Evolutionary conservation across 2,888 invertebrate species (phyloP), one percentile per base, ranked within the genome.

Genomic region (Orchestes rusci): DNA sequence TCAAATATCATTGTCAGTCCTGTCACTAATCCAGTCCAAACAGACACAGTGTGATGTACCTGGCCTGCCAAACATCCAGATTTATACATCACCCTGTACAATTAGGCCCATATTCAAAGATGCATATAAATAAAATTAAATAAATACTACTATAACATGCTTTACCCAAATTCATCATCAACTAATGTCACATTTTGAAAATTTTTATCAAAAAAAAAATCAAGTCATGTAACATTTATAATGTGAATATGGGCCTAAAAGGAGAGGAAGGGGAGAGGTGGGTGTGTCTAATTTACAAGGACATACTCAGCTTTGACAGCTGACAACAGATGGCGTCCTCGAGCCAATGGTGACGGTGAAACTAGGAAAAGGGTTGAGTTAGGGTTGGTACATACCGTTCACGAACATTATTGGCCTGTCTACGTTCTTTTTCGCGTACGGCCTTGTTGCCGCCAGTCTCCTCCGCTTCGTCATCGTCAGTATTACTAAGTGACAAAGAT

Each of bases 331-430:
- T n/a, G n/a, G n/a, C n/a, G n/a, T n/a, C n/a, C n/a, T n/a, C n/a
- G n/a, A n/a, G n/a, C n/a, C n/a, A n/a, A n/a, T n/a, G n/a, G n/a
- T n/a, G n/a, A n/a, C n/a, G n/a, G n/a, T n/a, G n/a, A n/a, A n/a
- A n/a, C n/a, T n/a, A n/a, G 28, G 28, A 34, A 5, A 30, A 27
- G 31, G 34, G 16, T 17, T 19, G 23, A 16, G 39, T 47, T 42
- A 39, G 42, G 42, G 27, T 44, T 28, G 27, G 29, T 72, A 77
- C 76, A 73, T 74, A 92, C 92, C 92, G 86, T 80, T 94, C 94
- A 63, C 96, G 76, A 58, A 94, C 93, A 77, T 96, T 96, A 80
- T 96, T 96, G 66, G 95, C 94, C 73, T 93, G 92, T 57, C 95
- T 79, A 61, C 95, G 79, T 74, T 95, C 90, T 73, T 86, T 83